A percentile compares a stretch with the other conserved stretches of the same genome.
These are phyloP conservation scores for Metellina segmentata DNA, from an alignment of 2,888 invertebrate genomes.

Conservation along the genomic window DNA sequence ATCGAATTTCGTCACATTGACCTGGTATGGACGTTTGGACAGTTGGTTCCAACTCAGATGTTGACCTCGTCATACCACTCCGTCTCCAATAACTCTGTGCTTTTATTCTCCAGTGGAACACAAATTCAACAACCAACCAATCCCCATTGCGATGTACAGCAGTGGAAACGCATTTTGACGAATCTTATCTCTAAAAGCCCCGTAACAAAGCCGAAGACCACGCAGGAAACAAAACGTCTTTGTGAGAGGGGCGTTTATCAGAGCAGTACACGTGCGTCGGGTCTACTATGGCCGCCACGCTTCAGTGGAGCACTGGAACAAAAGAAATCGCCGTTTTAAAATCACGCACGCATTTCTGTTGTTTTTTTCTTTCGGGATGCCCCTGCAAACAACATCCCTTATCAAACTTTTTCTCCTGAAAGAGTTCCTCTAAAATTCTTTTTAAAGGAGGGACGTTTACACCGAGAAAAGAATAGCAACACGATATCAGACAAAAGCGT, in stretches of 20 bases:
- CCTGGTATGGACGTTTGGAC: no score
- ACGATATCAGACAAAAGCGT: constrained; percentile 42
- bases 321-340: constrained; percentile 50
- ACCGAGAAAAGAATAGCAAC: constrained; percentile 20
- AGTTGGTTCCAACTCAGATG: no score
- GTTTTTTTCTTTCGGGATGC: constrained; percentile 14
- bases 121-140: no score
- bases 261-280: constrained; percentile 22
- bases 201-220: background rate
- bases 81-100: no score
- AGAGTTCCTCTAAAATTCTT: background rate
- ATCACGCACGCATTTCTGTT: constrained; percentile 27
- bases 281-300: constrained; percentile 29
- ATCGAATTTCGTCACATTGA: no score
- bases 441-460: background rate
- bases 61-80: no score
- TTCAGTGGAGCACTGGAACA: constrained; percentile 47
- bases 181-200: constrained; percentile 9
- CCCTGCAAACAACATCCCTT: constrained; percentile 1
- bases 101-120: no score
- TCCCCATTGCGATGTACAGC: no score
- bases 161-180: no score
- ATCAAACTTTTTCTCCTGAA: constrained; percentile 1
- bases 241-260: constrained; percentile 29
- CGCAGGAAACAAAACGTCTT: constrained; percentile 33